Evolutionary conservation across 2,888 invertebrate genomes (phyloP).

Genomic region (Dolichopus griseipennis): DNA sequence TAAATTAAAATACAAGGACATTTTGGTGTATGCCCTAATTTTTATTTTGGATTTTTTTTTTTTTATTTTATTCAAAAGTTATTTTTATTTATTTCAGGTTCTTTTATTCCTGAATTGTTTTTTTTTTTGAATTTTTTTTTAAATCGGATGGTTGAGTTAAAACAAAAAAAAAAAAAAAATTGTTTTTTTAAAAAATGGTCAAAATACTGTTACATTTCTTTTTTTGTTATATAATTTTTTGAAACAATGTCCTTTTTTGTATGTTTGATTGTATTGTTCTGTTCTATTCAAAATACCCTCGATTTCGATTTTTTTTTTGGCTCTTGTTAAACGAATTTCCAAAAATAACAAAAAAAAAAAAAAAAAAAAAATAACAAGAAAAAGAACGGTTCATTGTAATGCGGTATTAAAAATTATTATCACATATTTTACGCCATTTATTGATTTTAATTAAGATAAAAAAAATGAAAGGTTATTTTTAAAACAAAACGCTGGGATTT

Average conservation of each 20-base stretch:
- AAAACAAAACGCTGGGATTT: neutral
- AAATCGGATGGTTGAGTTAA: too few species aligned
- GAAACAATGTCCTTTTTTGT: neutral
- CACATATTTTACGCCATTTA: constrained; percentile 23
- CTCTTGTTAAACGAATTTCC: too few species aligned
- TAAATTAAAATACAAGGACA: too few species aligned
- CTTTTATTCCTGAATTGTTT: too few species aligned
- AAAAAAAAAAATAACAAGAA: neutral
- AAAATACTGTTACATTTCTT: too few species aligned
- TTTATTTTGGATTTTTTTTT: too few species aligned
- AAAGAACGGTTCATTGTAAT: neutral
- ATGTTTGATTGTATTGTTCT: neutral
- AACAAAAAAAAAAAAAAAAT: too few species aligned
- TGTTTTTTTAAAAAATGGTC: neutral
- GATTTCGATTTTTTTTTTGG: neutral
- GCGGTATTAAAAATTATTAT: constrained; percentile 22
- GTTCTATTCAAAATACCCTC: neutral
- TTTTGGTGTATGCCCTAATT: too few species aligned
- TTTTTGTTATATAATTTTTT: neutral
- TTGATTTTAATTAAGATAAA: constrained; percentile 24
- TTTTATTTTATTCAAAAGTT: too few species aligned
- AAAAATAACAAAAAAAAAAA: neutral
- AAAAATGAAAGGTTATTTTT: constrained; percentile 18
- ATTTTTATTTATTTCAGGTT: too few species aligned
- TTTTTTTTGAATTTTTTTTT: too few species aligned